Base-by-base conservation (phyloP, 2,113 vertebrate species). In the Cinclus mexicanus region DNA sequence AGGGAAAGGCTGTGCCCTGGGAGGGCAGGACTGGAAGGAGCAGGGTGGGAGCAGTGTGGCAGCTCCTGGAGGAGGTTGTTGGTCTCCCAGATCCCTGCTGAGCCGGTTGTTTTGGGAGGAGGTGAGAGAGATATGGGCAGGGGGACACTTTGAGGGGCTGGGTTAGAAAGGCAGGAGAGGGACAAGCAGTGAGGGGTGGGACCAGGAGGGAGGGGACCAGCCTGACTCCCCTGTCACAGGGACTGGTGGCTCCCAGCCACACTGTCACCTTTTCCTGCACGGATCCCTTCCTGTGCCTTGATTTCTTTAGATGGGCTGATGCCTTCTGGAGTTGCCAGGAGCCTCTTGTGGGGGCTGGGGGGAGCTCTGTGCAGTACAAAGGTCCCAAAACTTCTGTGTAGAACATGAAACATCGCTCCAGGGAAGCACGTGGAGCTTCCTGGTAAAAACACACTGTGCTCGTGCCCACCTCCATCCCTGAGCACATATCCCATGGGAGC, bases 41-140 rank as follows among this genome's bases (percentile, higher is more conserved):
- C 12, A 35, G 28, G 41, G 42, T 39, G 42, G 49, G 64, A 81
- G 25, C 7, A 11, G 63, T 0, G 9, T 10, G 14, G 26, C 44
- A 57, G 53, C 64, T 57, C 28, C 0, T 0, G 15, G 44, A 17
- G 13, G 5, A 20, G 77, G 25, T 4, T 33, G 39, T 3, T 2
- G 11, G 83, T 80, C 14, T 82, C 47, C 39, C 67, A 41, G 37
- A 33, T 50, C 49, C 5, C 39, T 63, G 39, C 17, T 52, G 60
- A 44, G 24, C 37, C 5, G 0, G 0, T 65, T 1, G 0, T 42
- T 90, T 17, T 0, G 1, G 37, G n/a, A 28, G 13, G 22, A 35
- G 65, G 21, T 52, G 63, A 25, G 0, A 0, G 35, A 76, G 41
- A 33, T 78, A 56, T 63, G 76, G 47, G 49, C 25, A 50, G 28